These are phyloP conservation scores for Piezodorus guildinii DNA, from an alignment of 1,140 invertebrate species.

Conservation along the genomic window DNA sequence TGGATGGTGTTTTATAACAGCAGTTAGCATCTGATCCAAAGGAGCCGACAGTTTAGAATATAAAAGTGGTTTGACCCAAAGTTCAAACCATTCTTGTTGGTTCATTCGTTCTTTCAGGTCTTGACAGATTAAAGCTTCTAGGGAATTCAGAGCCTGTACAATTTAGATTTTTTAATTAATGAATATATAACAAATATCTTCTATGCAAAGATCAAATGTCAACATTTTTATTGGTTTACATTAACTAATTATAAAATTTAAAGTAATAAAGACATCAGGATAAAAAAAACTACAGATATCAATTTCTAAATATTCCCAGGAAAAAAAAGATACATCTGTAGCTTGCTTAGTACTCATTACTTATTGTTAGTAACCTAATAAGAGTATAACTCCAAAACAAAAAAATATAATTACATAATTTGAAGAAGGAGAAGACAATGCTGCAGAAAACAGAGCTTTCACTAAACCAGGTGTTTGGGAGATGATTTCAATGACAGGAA, in stretches of 20 bases:
- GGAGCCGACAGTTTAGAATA: slow-evolving; percentile 6
- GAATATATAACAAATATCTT: too few relatives aligned
- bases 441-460: slow-evolving; percentile 14
- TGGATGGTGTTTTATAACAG: slow-evolving; percentile 18
- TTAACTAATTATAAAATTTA: too few relatives aligned
- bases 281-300: too few relatives aligned
- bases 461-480: slow-evolving; percentile 15
- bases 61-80: slow-evolving; percentile 25
- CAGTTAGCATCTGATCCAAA: slow-evolving; percentile 22
- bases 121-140: slow-evolving; percentile 20
- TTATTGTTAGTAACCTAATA: too few relatives aligned
- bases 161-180: not conserved
- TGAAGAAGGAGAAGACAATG: not conserved
- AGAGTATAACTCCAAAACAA: too few relatives aligned
- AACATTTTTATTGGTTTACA: too few relatives aligned
- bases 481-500: slow-evolving; percentile 17
- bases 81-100: slow-evolving; percentile 19
- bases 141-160: slow-evolving; percentile 22
- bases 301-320: too few relatives aligned
- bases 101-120: slow-evolving; percentile 21
- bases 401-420: slow-evolving; percentile 17
- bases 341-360: too few relatives aligned
- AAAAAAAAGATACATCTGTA: too few relatives aligned
- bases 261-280: too few relatives aligned
- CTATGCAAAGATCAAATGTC: too few relatives aligned